These are phyloP conservation scores for Egretta garzetta DNA, from an alignment of 2,113 vertebrate genomes.

Conservation along the genomic window DNA sequence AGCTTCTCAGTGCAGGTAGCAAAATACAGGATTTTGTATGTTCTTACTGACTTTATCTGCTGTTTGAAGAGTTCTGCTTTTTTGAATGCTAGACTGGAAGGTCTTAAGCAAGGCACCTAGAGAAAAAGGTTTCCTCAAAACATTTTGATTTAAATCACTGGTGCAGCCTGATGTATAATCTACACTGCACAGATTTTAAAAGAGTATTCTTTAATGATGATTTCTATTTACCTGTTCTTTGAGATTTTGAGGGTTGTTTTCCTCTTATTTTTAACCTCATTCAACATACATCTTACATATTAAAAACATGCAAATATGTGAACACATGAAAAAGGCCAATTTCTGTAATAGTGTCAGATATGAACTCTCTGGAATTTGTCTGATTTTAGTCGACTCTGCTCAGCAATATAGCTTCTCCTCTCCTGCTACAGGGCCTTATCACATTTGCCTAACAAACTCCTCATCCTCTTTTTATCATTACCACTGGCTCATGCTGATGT, in stretches of 20 bases:
- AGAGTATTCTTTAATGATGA: accelerated
- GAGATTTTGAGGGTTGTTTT: background rate
- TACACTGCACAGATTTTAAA: background rate
- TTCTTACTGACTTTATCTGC: background rate
- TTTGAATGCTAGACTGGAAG: background rate
- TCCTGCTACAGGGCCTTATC: background rate
- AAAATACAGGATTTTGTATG: background rate
- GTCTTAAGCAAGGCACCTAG: background rate
- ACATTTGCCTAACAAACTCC: background rate
- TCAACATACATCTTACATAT: background rate
- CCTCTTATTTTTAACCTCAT: background rate
- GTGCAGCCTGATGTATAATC: background rate
- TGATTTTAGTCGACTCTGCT: background rate
- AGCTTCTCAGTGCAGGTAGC: background rate
- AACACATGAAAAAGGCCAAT: background rate
- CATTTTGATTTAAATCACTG: background rate
- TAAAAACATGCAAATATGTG: background rate
- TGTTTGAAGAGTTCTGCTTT: background rate
- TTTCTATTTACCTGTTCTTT: background rate
- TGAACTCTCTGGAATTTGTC: background rate
- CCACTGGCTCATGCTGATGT: background rate
- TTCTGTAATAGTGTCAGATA: background rate
- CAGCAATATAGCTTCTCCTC: background rate
- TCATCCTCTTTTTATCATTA: background rate
- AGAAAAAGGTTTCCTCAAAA: background rate